These are phyloP conservation scores for Ophion ellenae DNA, from an alignment of 2,888 invertebrate genomes.

Conservation along the genomic window DNA sequence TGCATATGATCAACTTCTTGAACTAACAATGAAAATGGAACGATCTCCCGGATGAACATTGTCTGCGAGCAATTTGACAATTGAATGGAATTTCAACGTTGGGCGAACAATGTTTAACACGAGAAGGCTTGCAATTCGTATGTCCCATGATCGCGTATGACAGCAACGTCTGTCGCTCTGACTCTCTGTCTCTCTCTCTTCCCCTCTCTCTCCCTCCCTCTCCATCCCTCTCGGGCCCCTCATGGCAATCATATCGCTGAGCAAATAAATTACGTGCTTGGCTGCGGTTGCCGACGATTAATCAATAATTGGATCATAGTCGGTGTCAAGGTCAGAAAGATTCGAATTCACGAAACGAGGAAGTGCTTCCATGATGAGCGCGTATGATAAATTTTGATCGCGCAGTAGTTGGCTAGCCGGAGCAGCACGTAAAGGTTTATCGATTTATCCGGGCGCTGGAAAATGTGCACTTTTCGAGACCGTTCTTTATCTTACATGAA, in stretches of 20 bases:
- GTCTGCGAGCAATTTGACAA: not conserved
- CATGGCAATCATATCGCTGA: slow-evolving; percentile 39
- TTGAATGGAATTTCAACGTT: not conserved
- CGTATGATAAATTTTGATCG: slow-evolving; percentile 9
- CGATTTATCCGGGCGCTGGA: slow-evolving; percentile 72
- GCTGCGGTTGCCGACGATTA: slow-evolving; percentile 44
- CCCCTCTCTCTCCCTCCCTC: slow-evolving; percentile 1
- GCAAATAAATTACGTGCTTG: slow-evolving; percentile 46
- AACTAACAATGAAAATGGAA: not conserved
- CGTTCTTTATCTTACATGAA: slow-evolving; percentile 60
- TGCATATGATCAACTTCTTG: not conserved
- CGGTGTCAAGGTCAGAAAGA: slow-evolving; percentile 59
- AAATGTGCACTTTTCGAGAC: slow-evolving; percentile 72
- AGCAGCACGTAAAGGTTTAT: slow-evolving; percentile 61
- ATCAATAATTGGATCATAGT: slow-evolving; percentile 62
- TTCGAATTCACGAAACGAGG: slow-evolving; percentile 39
- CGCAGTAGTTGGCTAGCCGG: not conserved
- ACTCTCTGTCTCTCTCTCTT: not conserved
- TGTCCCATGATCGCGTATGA: slow-evolving; percentile 10
- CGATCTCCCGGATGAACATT: not conserved
- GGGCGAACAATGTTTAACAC: not conserved
- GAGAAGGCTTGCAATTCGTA: not conserved
- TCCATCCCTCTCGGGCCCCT: not conserved
- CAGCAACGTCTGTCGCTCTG: slow-evolving; percentile 19
- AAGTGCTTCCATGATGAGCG: slow-evolving; percentile 15